Evolutionary conservation across 1,140 invertebrate genomes (phyloP).

Genomic region (Trypoxylus dichotomus): DNA sequence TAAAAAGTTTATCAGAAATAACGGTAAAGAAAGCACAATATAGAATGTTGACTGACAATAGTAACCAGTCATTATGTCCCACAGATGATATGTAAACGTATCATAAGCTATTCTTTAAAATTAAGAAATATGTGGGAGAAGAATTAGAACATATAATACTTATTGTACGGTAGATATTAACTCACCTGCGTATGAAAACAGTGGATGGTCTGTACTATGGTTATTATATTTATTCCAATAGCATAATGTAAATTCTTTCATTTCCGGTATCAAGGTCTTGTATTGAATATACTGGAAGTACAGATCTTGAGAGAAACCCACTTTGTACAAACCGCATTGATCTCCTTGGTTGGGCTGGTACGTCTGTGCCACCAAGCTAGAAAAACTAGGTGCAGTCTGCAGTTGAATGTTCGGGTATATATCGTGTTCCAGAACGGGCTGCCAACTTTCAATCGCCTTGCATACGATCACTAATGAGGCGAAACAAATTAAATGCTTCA

Average conservation of each 20-base stretch:
- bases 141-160: no score
- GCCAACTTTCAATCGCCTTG: slow-evolving; percentile 1
- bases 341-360: slow-evolving; percentile 40
- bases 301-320: slow-evolving; percentile 66
- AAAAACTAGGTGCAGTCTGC: background rate
- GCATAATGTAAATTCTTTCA: slow-evolving; percentile 81
- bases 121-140: no score
- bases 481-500: background rate
- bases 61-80: no score
- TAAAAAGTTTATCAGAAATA: no score
- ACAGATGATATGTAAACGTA: no score
- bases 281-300: slow-evolving; percentile 73
- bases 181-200: slow-evolving; percentile 81
- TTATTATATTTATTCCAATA: slow-evolving; percentile 80
- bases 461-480: background rate
- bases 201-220: slow-evolving; percentile 75
- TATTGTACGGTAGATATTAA: background rate
- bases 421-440: background rate
- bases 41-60: no score
- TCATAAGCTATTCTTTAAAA: no score
- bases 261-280: slow-evolving; percentile 66
- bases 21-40: no score
- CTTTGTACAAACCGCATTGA: slow-evolving; percentile 68
- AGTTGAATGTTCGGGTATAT: background rate
- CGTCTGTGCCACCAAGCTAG: slow-evolving; percentile 33